Percentiles rank a stretch among this genome's conserved stretches.
Evolutionary conservation across 2,797 vertebrate species (phyloP).

Genomic region (Harpagifer antarcticus): DNA sequence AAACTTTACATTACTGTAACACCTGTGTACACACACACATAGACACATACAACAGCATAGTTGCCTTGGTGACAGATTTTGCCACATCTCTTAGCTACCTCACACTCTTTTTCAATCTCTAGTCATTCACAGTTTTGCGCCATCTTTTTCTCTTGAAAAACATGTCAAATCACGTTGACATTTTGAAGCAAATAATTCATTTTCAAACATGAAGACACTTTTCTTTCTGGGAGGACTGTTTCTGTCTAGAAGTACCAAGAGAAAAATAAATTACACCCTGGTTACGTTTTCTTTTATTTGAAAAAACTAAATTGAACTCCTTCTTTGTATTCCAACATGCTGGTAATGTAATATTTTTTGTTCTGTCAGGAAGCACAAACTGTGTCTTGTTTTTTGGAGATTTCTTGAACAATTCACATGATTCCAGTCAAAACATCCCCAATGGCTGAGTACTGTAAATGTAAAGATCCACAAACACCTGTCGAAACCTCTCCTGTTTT

Average conservation of each 20-base stretch:
- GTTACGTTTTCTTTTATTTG: neutral
- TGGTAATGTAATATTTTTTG: neutral
- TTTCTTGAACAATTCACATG: neutral
- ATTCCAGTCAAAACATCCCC: neutral
- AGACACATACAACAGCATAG: neutral
- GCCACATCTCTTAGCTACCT: neutral
- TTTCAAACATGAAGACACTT: neutral
- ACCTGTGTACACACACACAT: neutral
- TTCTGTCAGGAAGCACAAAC: neutral
- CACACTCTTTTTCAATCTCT: neutral
- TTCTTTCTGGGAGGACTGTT: neutral
- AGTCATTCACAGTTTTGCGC: neutral
- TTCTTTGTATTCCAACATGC: neutral
- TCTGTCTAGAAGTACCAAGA: neutral
- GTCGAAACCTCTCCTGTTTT: neutral
- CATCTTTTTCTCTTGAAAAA: neutral
- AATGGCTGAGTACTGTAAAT: neutral
- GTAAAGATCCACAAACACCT: neutral
- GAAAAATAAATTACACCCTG: neutral
- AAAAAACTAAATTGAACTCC: neutral
- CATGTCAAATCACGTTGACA: neutral
- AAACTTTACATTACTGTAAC: neutral
- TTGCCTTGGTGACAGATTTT: neutral
- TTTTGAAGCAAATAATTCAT: no score
- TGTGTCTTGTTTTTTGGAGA: neutral